These are phyloP conservation scores for Archegozetes longisetosus DNA, from an alignment of 1,140 invertebrate species.

Conservation along the genomic window DNA sequence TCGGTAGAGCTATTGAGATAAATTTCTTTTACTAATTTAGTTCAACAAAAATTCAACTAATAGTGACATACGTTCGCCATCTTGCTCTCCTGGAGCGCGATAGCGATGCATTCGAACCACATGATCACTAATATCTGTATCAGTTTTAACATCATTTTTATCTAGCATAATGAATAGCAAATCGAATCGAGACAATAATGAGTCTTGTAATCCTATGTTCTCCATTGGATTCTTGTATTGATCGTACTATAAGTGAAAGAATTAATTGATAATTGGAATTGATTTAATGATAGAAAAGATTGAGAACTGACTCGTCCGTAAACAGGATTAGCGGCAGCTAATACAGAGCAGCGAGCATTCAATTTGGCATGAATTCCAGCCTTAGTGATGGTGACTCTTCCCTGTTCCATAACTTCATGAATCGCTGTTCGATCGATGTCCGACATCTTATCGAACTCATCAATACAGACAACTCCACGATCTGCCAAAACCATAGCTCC, in stretches of 20 bases:
- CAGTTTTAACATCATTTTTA: slow-evolving; percentile 67
- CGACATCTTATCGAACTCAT: slow-evolving; percentile 99
- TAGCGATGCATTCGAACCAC: slow-evolving; percentile 95
- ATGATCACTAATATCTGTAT: slow-evolving; percentile 84
- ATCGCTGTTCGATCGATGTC: slow-evolving; percentile 97
- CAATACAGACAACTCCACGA: slow-evolving; percentile 94
- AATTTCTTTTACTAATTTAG: not conserved
- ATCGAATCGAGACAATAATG: slow-evolving; percentile 95
- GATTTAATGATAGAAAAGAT: not conserved
- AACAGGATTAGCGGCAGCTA: slow-evolving; percentile 99
- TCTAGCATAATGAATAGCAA: slow-evolving; percentile 94
- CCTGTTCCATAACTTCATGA: slow-evolving; percentile 95
- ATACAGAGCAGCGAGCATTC: slow-evolving; percentile 91
- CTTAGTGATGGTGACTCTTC: slow-evolving; percentile 91
- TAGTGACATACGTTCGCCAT: slow-evolving; percentile 52
- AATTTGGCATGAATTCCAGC: slow-evolving; percentile 95
- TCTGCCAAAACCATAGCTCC: slow-evolving; percentile 99
- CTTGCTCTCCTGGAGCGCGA: slow-evolving; percentile 72
- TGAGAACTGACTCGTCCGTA: slow-evolving; percentile 63
- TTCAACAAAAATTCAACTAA: not conserved
- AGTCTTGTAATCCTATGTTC: slow-evolving; percentile 95
- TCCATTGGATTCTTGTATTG: slow-evolving; percentile 99
- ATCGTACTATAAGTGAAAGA: slow-evolving; percentile 58
- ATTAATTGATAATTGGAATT: slow-evolving; percentile 1
- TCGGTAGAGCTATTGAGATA: slow-evolving; percentile 33